These are phyloP conservation scores for Suncus etruscus DNA, from an alignment of 2,113 vertebrate species.

Conservation along the genomic window DNA sequence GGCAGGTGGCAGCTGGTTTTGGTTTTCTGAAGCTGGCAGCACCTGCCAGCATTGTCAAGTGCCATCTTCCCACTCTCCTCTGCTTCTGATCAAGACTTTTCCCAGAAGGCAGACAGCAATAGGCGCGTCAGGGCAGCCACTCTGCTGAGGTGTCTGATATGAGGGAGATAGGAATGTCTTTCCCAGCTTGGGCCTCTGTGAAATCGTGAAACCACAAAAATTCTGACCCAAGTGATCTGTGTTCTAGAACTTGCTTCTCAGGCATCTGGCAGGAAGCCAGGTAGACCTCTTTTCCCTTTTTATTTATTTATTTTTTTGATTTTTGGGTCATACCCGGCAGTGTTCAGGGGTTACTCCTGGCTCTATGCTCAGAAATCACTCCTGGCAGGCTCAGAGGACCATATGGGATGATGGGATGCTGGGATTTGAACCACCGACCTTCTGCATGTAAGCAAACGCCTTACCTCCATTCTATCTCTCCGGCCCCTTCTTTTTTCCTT, in stretches of 20 bases:
- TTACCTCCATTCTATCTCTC: no score
- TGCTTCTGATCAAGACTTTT: not conserved
- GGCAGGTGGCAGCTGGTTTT: not conserved
- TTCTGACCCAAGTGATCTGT: not conserved
- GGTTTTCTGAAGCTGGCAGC: not conserved
- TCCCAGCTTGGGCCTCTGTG: not conserved
- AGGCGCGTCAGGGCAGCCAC: not conserved
- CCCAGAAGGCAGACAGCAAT: conserved; percentile 19
- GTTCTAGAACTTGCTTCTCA: conserved; percentile 40
- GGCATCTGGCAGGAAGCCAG: no score
- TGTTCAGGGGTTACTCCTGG: no score
- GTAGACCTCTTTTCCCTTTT: not conserved
- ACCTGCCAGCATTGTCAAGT: not conserved
- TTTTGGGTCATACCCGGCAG: no score
- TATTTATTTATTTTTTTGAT: no score
- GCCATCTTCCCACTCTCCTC: not conserved
- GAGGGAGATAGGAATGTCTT: not conserved
- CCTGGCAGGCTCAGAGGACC: no score
- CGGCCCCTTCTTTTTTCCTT: no score
- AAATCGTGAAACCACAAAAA: conserved; percentile 11
- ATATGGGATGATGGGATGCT: no score
- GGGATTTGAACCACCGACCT: no score
- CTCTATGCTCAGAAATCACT: no score
- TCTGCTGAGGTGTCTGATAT: conserved; percentile 27
- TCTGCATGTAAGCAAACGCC: no score